A percentile compares a stretch with the other conserved stretches of the same genome.
phyloP scores from a whole-genome alignment of 2,888 invertebrate species.

The Hipparchia semele region DNA sequence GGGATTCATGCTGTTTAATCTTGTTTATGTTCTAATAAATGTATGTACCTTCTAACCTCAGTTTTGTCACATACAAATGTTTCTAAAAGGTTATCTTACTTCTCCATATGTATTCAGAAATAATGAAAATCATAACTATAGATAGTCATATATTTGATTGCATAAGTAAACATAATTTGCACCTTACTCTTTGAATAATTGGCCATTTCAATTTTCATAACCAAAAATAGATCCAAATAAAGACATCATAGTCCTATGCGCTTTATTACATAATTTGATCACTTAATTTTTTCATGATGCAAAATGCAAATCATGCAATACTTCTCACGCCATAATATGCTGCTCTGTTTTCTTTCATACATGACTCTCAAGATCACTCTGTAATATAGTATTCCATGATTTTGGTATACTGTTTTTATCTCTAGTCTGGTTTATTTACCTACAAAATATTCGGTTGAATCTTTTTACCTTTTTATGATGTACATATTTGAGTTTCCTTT shows the following conservation, averaged over 20 bases:
- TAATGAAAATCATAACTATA: conserved; percentile 10
- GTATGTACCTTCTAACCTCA: conserved; percentile 8
- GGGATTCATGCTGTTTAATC: not conserved
- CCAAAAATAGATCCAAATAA: not conserved
- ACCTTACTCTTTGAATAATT: conserved; percentile 3
- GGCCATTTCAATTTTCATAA: conserved; percentile 11
- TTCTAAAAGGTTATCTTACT: not conserved
- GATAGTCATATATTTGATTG: not conserved
- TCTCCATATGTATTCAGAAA: not conserved
- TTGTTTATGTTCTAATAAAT: conserved; percentile 1
- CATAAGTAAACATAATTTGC: conserved; percentile 1
- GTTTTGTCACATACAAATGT: conserved; percentile 10
- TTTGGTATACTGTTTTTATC: conserved; percentile 10
- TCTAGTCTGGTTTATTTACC: conserved; percentile 7
- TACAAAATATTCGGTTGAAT: conserved; percentile 11
- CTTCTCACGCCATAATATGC: conserved; percentile 17
- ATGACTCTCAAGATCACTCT: conserved; percentile 15
- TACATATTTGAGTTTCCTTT: conserved; percentile 9
- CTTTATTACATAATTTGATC: not conserved
- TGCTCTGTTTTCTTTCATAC: conserved; percentile 20
- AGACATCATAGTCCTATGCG: not conserved
- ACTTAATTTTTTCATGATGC: conserved; percentile 5
- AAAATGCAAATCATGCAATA: conserved; percentile 23
- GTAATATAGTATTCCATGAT: conserved; percentile 21
- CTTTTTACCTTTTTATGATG: conserved; percentile 8